phyloP scores from a whole-genome alignment of 2,797 vertebrate species.

The Sebastiscus tertius region DNA sequence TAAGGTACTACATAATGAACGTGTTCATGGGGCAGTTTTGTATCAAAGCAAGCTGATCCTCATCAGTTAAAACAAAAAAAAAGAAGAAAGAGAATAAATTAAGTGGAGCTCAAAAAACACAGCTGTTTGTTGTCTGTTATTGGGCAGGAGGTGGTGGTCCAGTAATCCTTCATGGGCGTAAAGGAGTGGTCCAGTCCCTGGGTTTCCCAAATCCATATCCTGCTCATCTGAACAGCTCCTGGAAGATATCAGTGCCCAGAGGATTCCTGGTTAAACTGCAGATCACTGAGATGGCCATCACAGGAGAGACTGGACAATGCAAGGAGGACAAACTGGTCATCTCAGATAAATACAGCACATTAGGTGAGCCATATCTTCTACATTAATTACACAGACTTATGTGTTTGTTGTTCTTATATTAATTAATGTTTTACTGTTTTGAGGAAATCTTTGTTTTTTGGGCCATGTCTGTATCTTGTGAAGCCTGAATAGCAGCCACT shows the following conservation, averaged over 20 bases:
- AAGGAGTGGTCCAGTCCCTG: conserved; percentile 76
- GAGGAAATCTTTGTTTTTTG: neutral
- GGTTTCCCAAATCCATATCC: conserved; percentile 81
- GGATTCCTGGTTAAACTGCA: conserved; percentile 80
- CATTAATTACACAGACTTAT: neutral
- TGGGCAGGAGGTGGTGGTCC: conserved; percentile 63
- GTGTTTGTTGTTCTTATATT: neutral
- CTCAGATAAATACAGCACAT: conserved; percentile 71
- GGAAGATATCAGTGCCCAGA: conserved; percentile 77
- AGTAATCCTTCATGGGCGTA: conserved; percentile 65
- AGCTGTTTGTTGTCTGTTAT: conserved; percentile 8
- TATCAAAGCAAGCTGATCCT: conserved; percentile 5
- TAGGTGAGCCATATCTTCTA: conserved; percentile 63
- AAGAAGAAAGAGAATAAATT: neutral
- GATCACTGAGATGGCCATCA: conserved; percentile 79
- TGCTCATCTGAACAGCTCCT: conserved; percentile 69
- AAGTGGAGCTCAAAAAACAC: neutral
- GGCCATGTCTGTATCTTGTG: neutral
- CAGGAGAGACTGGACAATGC: conserved; percentile 78
- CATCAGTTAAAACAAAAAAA: neutral
- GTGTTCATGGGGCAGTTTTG: conserved; percentile 15
- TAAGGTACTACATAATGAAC: conserved; percentile 45
- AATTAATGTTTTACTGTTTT: neutral
- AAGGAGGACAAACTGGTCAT: conserved; percentile 76
- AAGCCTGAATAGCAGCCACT: neutral